Evolutionary conservation across 2,113 vertebrate species (phyloP).

Genomic region (Mustelus asterias): DNA sequence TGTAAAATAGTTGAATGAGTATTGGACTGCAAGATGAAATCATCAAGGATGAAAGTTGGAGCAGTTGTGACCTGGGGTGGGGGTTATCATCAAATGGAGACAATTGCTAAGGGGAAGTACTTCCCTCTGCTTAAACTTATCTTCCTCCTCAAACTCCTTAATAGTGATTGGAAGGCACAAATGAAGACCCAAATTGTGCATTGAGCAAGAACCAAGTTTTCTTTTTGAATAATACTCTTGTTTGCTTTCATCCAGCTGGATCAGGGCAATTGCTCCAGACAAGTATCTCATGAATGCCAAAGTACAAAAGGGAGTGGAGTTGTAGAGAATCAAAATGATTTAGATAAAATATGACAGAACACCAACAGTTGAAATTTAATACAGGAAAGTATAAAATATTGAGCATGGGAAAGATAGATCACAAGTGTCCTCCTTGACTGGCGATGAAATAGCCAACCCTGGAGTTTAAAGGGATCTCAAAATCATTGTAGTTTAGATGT

Average conservation of each 20-base stretch:
- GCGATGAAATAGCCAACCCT: neutral
- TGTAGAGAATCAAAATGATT: neutral
- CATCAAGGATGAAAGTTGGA: neutral
- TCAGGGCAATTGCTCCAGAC: neutral
- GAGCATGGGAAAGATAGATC: neutral
- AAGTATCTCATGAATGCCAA: neutral
- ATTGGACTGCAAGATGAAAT: neutral
- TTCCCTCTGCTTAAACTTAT: neutral
- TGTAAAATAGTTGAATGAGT: neutral
- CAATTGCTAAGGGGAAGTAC: neutral
- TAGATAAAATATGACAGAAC: neutral
- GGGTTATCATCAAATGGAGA: neutral
- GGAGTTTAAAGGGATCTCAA: neutral
- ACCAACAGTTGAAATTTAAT: neutral
- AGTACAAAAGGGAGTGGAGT: neutral
- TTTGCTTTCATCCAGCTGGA: neutral
- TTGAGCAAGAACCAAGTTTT: neutral
- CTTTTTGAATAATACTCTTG: neutral
- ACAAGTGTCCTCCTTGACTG: neutral
- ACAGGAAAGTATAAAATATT: neutral
- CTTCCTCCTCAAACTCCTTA: neutral
- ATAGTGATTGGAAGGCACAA: neutral
- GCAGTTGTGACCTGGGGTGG: neutral
- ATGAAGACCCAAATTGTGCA: neutral
- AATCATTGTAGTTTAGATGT: neutral